These are phyloP conservation scores for Rhinella marina DNA, from an alignment of 2,797 vertebrate species.

Conservation along the genomic window DNA sequence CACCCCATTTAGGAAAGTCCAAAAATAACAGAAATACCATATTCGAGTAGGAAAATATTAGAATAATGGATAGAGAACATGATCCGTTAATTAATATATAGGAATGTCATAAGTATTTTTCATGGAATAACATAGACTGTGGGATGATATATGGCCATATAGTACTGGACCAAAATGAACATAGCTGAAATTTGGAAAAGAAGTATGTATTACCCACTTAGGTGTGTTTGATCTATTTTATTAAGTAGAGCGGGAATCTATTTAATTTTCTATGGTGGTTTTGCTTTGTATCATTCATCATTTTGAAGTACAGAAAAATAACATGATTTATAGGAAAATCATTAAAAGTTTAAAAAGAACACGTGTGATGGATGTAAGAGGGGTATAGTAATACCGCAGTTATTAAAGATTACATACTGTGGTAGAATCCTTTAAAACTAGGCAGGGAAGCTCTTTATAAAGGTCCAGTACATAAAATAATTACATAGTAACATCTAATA, in stretches of 20 bases:
- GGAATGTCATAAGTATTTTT: constrained; percentile 77
- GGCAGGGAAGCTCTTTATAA: background rate
- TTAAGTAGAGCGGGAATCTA: constrained; percentile 22
- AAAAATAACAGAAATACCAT: constrained; percentile 89
- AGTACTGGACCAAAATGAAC: constrained; percentile 31
- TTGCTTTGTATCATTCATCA: constrained; percentile 30
- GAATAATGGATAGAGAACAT: constrained; percentile 81
- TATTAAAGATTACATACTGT: constrained; percentile 15
- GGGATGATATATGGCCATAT: constrained; percentile 36
- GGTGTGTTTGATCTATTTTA: constrained; percentile 35
- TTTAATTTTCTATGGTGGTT: constrained; percentile 21
- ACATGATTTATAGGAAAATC: constrained; percentile 18
- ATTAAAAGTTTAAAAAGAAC: constrained; percentile 12
- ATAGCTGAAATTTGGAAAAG: constrained; percentile 32
- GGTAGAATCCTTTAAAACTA: background rate
- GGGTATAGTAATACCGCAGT: background rate
- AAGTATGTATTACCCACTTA: constrained; percentile 41
- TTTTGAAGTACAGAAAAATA: constrained; percentile 25
- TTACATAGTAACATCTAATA: too few species aligned
- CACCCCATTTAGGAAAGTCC: constrained; percentile 85
- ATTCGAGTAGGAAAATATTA: constrained; percentile 81
- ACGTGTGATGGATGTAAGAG: background rate
- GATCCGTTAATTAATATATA: constrained; percentile 74
- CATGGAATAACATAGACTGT: constrained; percentile 77
- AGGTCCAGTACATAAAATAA: background rate